Base-by-base conservation (phyloP, 2,113 vertebrate species). In the Siphamia tubifer region DNA sequence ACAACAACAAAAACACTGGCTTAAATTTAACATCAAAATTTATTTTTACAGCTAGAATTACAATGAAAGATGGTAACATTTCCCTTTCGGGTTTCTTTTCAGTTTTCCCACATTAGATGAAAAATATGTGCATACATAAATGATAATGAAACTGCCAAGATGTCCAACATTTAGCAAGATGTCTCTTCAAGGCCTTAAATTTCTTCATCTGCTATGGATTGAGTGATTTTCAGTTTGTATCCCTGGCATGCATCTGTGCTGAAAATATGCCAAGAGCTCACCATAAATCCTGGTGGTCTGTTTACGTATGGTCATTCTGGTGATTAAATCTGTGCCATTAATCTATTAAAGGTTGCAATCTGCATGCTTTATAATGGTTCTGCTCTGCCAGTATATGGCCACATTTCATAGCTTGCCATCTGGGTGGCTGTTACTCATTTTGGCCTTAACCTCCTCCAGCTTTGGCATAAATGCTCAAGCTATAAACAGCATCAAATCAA, bases 271-370 rank as follows among this genome's bases (percentile, higher is more conserved):
- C 68, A 75, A 53, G 52, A 51, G 21, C 34, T 64, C 28, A 21
- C 47, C 47, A 25, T 83, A 75, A 85, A 87, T 83, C 54, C 39
- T 43, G 13, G 30, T 13, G 23, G 58, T 48, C 21, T 65, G 64
- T 74, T 75, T 72, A 74, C 25, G 31, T 66, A 10, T n/a, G 32
- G 40, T 60, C 72, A 52, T 52, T 56, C 40, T 32, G 13, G 27
- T 70, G 63, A 83, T 83, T 63, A 69, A 52, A 74, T 56, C 52
- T 20, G 44, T 47, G 51, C 54, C 58, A 81, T 70, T 76, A 43
- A 80, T 85, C 67, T 73, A 32, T 71, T 51, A 68, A 81, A 74
- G 52, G 55, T 45, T 70, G 67, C 52, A 17, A 44, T 74, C 68
- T 75, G 55, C 31, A 49, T 51, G 44, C 31, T 56, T 67, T 65